These are phyloP conservation scores for Scaptomyza cyrtandrae DNA, from an alignment of 2,888 invertebrate genomes.

Conservation along the genomic window DNA sequence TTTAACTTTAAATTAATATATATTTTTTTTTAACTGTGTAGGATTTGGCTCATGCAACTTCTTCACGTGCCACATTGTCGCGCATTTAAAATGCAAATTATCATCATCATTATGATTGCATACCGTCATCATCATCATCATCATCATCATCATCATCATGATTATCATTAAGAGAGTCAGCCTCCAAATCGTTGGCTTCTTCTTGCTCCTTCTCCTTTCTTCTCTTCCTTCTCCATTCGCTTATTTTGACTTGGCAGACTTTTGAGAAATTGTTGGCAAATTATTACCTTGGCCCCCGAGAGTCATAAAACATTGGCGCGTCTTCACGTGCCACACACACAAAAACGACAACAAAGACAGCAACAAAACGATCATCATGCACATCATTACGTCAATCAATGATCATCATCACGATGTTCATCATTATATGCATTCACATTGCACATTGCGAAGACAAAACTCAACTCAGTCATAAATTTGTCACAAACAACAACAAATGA, in stretches of 20 bases:
- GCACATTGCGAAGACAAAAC: constrained; percentile 48
- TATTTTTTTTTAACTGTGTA: neutral
- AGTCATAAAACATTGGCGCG: constrained; percentile 75
- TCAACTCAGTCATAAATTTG: constrained; percentile 76
- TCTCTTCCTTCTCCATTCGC: neutral
- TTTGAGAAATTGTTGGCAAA: constrained; percentile 74
- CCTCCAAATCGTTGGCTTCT: constrained; percentile 20
- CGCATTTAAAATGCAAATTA: constrained; percentile 80
- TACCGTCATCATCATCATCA: constrained; percentile 26
- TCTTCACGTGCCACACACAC: constrained; percentile 71
- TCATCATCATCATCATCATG: constrained; percentile 44
- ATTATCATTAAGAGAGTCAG: constrained; percentile 25
- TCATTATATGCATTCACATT: constrained; percentile 6
- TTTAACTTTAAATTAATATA: neutral
- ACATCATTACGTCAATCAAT: constrained; percentile 6
- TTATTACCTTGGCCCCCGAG: constrained; percentile 69
- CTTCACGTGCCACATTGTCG: constrained; percentile 65
- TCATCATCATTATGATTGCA: constrained; percentile 78
- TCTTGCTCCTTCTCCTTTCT: neutral
- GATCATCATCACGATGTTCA: constrained; percentile 22
- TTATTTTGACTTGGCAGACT: neutral
- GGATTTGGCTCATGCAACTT: constrained; percentile 7
- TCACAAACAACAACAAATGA: constrained; percentile 52
- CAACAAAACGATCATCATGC: neutral
- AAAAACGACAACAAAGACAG: too few species aligned